Evolutionary conservation across 2,797 vertebrate species (phyloP), one percentile per base, ranked within the genome.

Genomic region (Kryptopterus vitreolus): DNA sequence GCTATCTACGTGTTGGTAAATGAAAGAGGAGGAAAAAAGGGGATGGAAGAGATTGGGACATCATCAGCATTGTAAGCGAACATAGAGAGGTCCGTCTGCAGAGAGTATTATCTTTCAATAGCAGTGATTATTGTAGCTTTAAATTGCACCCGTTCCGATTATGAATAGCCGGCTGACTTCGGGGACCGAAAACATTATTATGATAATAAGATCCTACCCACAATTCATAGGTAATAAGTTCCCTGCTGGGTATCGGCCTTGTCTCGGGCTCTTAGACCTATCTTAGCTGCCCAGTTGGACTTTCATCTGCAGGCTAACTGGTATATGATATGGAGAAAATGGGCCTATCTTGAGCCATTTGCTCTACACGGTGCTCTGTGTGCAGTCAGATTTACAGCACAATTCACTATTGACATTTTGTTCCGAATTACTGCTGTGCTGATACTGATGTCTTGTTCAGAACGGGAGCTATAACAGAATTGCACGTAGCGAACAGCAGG

Each of bases 81-180:
- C 65, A 43, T 43, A 73, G 84, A 83, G 77, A 68, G 78, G 33
- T 74, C 77, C 78, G 79, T 80, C 84, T 84, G 78, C 66, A 52
- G 84, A 83, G 84, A 81, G 83, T 82, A 87, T 87, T 80, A 87
- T 79, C 59, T 84, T 86, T 83, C 83, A 86, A 84, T 80, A 83
- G 78, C 80, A 76, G 83, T 78, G 81, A 86, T 84, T 86, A 86
- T 83, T 81, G 65, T 80, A 52, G 79, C 79, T 83, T 87, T 87
- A 84, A 85, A 86, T 80, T 87, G 83, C 81, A 76, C 68, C 78
- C 82, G 62, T 78, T 82, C 63, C 68, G 81, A 83, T 87, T 83
- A 86, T 88, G 89, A 89, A 89, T 88, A 86, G 84, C 87, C 89
- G 82, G 55, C 77, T 83, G 81, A 85, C 85, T 74, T 82, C 78